Evolutionary conservation across 2,113 vertebrate genomes (phyloP), one percentile per base, ranked within the genome.

Genomic region (Megalops atlanticus): DNA sequence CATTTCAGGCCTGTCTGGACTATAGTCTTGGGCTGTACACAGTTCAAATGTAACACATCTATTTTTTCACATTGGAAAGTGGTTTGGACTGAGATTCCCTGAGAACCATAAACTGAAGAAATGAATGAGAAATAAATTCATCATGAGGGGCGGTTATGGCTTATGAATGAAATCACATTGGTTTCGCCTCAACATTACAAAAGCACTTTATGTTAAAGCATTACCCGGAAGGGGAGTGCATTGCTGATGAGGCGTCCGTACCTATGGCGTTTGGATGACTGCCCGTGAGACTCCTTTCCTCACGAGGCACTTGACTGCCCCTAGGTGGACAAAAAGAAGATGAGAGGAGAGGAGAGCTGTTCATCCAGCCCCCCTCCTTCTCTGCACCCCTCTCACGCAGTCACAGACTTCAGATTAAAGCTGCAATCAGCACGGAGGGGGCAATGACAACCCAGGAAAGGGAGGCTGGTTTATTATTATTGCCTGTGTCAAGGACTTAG

Each of bases 231-330:
- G 14, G 33, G 33, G 15, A 12, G 10, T 2, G 68, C 68, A 4
- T 16, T 35, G 68, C 68, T 11, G 33, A 33, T 70, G 68, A 21
- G 68, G 31, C 31, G 27, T 11, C 40, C 39, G 68, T 68, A 75
- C 80, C 74, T 76, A 49, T 68, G 38, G 18, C 54, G 14, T 14
- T 12, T 71, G 52, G 16, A 41, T 70, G 14, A 45, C n/a, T 38
- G 21, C 16, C 78, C 6, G 3, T 40, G 27, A 47, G 45, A 69
- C 27, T 73, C 35, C 21, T 68, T 73, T 45, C 83, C 58, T 80
- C 69, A 3, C 41, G 81, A 92, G 90, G 92, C 85, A 88, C 74
- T 92, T 84, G 92, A 92, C 92, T 92, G 94, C 93, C 95, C 88
- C 94, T 90, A 80, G 86, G 94, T 93, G 95, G 94, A 80, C 85